phyloP scores from a whole-genome alignment of 1,140 invertebrate genomes.

The Aphidius ervi region DNA sequence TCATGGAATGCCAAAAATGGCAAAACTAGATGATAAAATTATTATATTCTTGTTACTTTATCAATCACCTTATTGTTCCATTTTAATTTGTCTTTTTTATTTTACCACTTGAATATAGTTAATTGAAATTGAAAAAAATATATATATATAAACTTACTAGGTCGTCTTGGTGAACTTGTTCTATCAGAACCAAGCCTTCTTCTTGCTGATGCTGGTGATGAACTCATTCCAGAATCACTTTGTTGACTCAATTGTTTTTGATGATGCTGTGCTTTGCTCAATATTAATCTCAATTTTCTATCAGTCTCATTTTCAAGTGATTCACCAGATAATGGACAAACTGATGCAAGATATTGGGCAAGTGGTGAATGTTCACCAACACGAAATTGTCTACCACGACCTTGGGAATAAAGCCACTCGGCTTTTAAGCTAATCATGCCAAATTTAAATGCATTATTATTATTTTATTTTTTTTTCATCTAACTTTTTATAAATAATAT shows the following conservation, averaged over 20 bases:
- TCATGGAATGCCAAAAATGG: conserved; percentile 45
- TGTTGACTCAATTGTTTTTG: conserved; percentile 75
- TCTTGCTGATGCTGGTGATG: conserved; percentile 43
- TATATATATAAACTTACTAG: conserved; percentile 53
- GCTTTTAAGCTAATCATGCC: conserved; percentile 71
- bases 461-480: background rate
- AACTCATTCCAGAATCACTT: conserved; percentile 49
- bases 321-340: conserved; percentile 72
- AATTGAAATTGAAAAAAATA: background rate
- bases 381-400: conserved; percentile 80
- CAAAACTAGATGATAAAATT: conserved; percentile 43
- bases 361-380: conserved; percentile 77
- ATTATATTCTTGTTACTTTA: conserved; percentile 19
- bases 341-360: conserved; percentile 76
- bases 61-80: background rate
- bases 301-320: conserved; percentile 79
- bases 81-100: conserved; percentile 10
- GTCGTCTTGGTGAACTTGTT: conserved; percentile 59
- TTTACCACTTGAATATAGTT: background rate
- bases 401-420: conserved; percentile 94
- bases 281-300: conserved; percentile 75
- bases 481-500: conserved; percentile 1
- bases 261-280: conserved; percentile 86
- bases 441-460: conserved; percentile 8
- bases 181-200: conserved; percentile 45